phyloP scores from a whole-genome alignment of 1,140 invertebrate species.

The Hormaphis cornu region DNA sequence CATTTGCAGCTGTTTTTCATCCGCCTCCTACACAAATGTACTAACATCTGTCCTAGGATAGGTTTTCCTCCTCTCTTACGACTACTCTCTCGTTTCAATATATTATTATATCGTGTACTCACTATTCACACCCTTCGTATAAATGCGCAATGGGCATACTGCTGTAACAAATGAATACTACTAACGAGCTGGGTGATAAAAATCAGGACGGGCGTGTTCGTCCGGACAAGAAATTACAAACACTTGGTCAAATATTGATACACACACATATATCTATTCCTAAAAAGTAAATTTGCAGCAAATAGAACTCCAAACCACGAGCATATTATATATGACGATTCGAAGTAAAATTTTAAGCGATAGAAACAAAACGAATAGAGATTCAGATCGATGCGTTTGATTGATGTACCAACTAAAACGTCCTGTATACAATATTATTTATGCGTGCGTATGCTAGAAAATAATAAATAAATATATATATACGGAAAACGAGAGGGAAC shows the following conservation, averaged over 20 bases:
- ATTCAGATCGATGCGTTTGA: no score
- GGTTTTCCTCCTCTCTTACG: neutral
- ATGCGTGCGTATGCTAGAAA: no score
- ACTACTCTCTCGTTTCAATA: neutral
- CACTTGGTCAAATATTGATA: no score
- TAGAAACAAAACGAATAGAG: no score
- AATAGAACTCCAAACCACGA: no score
- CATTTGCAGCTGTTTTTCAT: slow-evolving; percentile 18
- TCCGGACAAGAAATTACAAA: neutral
- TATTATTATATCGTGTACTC: no score
- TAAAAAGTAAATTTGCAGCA: no score
- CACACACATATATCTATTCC: neutral
- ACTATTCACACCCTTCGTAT: neutral
- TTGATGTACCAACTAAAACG: no score
- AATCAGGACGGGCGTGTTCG: slow-evolving; percentile 3
- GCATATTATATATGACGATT: no score
- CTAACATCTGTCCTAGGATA: slow-evolving; percentile 11
- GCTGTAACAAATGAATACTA: slow-evolving; percentile 3
- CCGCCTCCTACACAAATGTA: slow-evolving; percentile 2
- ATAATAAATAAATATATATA: neutral
- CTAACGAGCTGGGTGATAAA: slow-evolving; percentile 2
- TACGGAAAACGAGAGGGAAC: neutral
- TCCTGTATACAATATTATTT: no score
- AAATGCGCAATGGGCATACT: neutral
- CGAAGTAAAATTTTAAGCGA: no score